Evolutionary conservation across 2,888 invertebrate genomes (phyloP), one percentile per base, ranked within the genome.

Genomic region (Periphyllus acericola): DNA sequence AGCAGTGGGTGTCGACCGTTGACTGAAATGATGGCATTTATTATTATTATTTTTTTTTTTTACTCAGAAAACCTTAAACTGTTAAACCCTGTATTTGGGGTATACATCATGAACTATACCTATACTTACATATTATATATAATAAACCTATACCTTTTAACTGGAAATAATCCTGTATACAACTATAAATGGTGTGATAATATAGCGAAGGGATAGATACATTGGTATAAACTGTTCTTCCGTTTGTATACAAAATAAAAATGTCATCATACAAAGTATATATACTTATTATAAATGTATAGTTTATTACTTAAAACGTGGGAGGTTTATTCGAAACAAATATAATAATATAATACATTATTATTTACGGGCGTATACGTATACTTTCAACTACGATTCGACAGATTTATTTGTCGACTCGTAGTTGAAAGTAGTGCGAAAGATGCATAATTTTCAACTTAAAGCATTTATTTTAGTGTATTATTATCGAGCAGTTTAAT

Each of bases 1-100:
- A 87, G 87, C 87, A 32, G 74, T 74, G 74, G 87, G 80, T 87
- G 80, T 86, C 78, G 76, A 78, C 76, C 68, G 72, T 86, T 72
- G 71, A 72, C 79, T 29, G 72, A 21, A 21, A 52, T 72, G 52
- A 79, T 81, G 14, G 60, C 81, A 66, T 81, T 81, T 85, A 71
- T 84, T 84, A 66, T 60, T 79, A 79, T 79, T 55, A 55, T 79
- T 78, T 32, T 76, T 74, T 55, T 83, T 74, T 46, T 46, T 71
- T 32, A 66, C 29, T 46, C 17, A 60, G 83, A 55, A 68, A 76
- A 60, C 46, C 75, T 46, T 76, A 40, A 34, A 46, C 46, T 76
- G 66, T 66, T 76, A 66, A 55, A 66, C 66, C 29, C 83, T 40
- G 29, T 75, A 29, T 74, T 52, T 29, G 36, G 9, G 1, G 25